Conservation (phyloP, 2,113 vertebrate genomes). For the Columbina picui region DNA sequence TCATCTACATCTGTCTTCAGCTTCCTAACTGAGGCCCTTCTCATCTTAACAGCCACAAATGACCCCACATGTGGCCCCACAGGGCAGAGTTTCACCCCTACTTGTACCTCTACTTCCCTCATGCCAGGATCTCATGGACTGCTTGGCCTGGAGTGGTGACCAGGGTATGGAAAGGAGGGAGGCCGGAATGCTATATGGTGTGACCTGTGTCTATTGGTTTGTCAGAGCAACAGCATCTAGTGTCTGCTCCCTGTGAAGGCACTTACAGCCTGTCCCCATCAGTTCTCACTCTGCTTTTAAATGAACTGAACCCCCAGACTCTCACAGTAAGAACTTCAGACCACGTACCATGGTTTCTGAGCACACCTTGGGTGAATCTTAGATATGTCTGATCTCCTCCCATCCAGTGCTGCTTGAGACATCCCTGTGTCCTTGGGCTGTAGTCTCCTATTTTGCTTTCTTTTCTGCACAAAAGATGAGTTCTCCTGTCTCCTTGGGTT, state of each 20-base stretch:
- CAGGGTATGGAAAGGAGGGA: fast-evolving
- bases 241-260: not conserved
- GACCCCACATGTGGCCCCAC: not conserved
- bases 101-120: not conserved
- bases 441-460: not conserved
- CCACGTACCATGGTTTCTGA: not conserved
- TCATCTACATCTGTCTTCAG: not conserved
- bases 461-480: not conserved
- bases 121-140: not conserved
- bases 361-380: not conserved
- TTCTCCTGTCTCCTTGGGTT: not conserved
- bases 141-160: not conserved
- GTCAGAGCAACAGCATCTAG: not conserved
- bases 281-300: not conserved
- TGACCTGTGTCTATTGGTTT: not conserved
- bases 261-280: not conserved
- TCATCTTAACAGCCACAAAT: not conserved
- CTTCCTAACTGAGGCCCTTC: not conserved
- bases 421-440: not conserved
- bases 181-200: not conserved
- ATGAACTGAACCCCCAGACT: not conserved
- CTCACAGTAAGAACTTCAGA: not conserved
- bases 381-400: not conserved
- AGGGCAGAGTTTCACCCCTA: not conserved
- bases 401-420: not conserved